These are phyloP conservation scores for Notarius lentiginosus DNA, from an alignment of 2,113 vertebrate genomes.

Conservation along the genomic window DNA sequence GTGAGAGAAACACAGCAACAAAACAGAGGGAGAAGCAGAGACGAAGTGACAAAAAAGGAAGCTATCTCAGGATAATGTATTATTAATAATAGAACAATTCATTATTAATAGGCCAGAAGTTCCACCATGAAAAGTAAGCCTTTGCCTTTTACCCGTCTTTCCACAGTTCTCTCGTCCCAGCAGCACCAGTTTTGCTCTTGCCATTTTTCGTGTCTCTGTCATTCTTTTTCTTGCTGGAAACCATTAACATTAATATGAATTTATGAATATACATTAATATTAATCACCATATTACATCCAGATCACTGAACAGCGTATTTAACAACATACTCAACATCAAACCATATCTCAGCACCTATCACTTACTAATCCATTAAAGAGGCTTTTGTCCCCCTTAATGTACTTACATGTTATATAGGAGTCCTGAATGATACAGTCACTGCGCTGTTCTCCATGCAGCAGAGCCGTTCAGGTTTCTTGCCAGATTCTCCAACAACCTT, in stretches of 20 bases:
- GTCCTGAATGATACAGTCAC: neutral
- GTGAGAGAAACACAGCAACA: neutral
- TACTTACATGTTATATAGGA: neutral
- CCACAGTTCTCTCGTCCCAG: conserved; percentile 60
- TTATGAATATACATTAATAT: neutral
- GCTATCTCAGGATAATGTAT: neutral
- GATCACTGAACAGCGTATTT: neutral
- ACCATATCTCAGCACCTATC: neutral
- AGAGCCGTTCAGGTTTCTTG: neutral
- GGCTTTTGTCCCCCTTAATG: neutral
- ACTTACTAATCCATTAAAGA: neutral
- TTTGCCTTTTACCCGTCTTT: conserved; percentile 54
- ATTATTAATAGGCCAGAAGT: conserved; percentile 2
- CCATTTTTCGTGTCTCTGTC: conserved; percentile 53
- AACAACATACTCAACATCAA: neutral
- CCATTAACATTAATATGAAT: neutral
- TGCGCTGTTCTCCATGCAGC: neutral
- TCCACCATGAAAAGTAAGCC: neutral
- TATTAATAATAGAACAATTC: conserved; percentile 1
- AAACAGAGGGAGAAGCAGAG: neutral
- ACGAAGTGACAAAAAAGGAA: neutral
- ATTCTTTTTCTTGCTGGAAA: conserved; percentile 14
- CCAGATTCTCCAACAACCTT: neutral
- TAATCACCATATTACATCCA: neutral
- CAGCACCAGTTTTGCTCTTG: conserved; percentile 54